These are phyloP conservation scores for Ormyrus rosae DNA, from an alignment of 2,888 invertebrate species.

Conservation along the genomic window DNA sequence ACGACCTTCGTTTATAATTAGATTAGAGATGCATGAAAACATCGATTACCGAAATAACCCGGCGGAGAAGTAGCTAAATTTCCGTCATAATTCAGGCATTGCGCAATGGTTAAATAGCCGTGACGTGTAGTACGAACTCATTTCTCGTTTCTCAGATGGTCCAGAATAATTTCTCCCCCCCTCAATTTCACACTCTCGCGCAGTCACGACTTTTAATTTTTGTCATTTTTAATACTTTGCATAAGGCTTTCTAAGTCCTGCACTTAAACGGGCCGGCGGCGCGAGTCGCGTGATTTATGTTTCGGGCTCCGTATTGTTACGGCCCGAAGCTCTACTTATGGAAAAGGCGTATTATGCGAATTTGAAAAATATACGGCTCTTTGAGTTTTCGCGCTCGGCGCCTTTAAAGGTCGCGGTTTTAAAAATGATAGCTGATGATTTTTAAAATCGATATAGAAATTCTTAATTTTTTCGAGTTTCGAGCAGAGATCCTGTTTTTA, in stretches of 20 bases:
- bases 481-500: no score
- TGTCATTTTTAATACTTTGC: constrained; percentile 19
- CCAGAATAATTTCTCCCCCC: not conserved
- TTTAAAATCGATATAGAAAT: no score
- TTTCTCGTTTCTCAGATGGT: constrained; percentile 19
- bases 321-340: not conserved
- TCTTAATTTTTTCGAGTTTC: no score
- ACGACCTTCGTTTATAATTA: constrained; percentile 1
- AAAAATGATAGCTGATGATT: no score
- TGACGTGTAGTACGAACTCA: constrained; percentile 4
- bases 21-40: not conserved
- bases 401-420: no score
- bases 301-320: not conserved
- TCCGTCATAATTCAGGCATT: constrained; percentile 19
- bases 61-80: constrained; percentile 13
- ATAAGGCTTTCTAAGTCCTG: constrained; percentile 10
- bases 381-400: no score
- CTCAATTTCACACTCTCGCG: constrained; percentile 24
- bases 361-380: no score
- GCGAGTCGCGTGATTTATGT: constrained; percentile 14
- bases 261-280: not conserved
- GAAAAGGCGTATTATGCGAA: no score
- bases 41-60: not conserved
- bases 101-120: constrained; percentile 12
- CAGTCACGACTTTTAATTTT: constrained; percentile 40